Conservation (phyloP, 2,113 vertebrate genomes). For the Rhodinocichla rosea region DNA sequence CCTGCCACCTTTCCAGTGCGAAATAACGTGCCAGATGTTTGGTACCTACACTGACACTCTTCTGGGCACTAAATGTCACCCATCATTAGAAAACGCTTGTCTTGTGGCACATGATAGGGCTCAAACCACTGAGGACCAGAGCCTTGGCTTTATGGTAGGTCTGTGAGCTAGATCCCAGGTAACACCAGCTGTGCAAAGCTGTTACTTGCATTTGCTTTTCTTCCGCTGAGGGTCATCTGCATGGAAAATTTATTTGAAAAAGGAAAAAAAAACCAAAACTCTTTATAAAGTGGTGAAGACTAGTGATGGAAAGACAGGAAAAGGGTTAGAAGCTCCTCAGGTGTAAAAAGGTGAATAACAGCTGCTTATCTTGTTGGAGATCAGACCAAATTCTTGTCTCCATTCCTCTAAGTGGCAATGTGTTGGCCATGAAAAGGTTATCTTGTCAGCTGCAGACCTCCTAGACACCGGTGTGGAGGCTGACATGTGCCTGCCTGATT, state of each 20-base stretch:
- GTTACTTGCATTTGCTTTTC: not conserved
- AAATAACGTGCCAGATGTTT: not conserved
- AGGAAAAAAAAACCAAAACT: not conserved
- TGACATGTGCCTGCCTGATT: conserved; percentile 5
- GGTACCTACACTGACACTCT: not conserved
- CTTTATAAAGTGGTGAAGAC: not conserved
- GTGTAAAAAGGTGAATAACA: not conserved
- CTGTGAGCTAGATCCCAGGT: not conserved
- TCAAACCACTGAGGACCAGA: not conserved
- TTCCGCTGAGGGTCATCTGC: not conserved
- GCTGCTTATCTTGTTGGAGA: conserved; percentile 7
- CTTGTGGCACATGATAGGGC: not conserved
- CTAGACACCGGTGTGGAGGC: not conserved
- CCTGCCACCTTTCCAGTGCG: not conserved
- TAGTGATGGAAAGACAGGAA: not conserved
- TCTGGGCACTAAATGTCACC: not conserved
- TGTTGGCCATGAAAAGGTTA: conserved; percentile 37
- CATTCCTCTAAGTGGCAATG: not conserved
- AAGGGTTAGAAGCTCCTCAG: not conserved
- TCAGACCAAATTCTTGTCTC: conserved; percentile 24
- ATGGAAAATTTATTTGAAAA: not conserved
- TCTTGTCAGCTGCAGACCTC: conserved; percentile 31
- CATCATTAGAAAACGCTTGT: not conserved
- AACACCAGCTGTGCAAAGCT: not conserved
- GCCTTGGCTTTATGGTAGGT: not conserved